Evolutionary conservation across 1,140 invertebrate species (phyloP).

Genomic region (Drosophila persimilis): DNA sequence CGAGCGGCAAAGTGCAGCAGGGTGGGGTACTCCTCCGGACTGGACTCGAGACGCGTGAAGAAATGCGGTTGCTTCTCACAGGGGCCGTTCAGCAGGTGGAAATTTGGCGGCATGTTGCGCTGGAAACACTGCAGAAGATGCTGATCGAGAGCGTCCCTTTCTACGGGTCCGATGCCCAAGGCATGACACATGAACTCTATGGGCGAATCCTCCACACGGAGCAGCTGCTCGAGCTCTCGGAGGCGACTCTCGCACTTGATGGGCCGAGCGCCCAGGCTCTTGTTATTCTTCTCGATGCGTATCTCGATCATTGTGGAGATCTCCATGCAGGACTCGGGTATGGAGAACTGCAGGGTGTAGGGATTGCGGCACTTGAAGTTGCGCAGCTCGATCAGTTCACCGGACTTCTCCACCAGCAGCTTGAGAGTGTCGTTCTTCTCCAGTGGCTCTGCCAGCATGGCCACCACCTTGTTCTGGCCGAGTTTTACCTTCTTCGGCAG

Average conservation of each 20-base stretch:
- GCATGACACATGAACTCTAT: conserved; percentile 94
- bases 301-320: conserved; percentile 92
- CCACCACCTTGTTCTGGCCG: conserved; percentile 92
- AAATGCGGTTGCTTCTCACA: conserved; percentile 83
- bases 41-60: conserved; percentile 74
- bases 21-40: conserved; percentile 92
- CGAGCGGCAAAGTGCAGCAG: conserved; percentile 93
- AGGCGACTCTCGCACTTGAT: conserved; percentile 93
- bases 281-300: conserved; percentile 90
- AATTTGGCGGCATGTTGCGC: conserved; percentile 91
- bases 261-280: conserved; percentile 89
- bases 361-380: conserved; percentile 91
- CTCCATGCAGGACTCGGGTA: conserved; percentile 90
- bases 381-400: conserved; percentile 89
- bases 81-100: conserved; percentile 87
- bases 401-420: conserved; percentile 90
- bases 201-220: conserved; percentile 90
- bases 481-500: conserved; percentile 79
- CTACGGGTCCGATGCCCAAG: conserved; percentile 89
- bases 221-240: conserved; percentile 91
- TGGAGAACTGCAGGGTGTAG: conserved; percentile 91
- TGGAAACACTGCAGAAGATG: conserved; percentile 92
- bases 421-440: conserved; percentile 89
- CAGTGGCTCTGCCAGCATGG: conserved; percentile 90
- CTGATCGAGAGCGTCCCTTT: conserved; percentile 90